Evolutionary conservation across 2,113 vertebrate genomes (phyloP).

Genomic region (Pardalotus punctatus): DNA sequence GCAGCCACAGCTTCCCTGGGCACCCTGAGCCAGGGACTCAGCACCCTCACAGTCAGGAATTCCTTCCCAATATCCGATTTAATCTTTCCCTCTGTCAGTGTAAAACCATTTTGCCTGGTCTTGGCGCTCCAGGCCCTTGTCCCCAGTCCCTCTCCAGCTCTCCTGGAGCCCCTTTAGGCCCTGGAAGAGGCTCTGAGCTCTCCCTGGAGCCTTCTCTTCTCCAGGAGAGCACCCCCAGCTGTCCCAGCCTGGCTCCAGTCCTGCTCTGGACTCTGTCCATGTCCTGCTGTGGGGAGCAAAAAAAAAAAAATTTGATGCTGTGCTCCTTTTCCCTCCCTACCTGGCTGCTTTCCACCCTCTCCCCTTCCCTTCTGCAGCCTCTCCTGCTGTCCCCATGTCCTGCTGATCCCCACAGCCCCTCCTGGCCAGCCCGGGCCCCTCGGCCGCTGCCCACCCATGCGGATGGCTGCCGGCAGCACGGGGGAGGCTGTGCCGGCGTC

Average conservation of each 20-base stretch:
- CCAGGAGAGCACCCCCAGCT: neutral
- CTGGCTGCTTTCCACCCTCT: neutral
- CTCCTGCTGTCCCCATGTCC: neutral
- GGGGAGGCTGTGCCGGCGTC: neutral
- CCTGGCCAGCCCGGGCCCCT: accelerated
- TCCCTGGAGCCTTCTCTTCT: neutral
- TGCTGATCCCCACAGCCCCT: accelerated
- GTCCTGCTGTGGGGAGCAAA: neutral
- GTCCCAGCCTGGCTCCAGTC: neutral
- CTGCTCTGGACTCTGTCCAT: neutral
- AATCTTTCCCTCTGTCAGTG: accelerated
- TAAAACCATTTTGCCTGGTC: accelerated
- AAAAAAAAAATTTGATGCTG: no score
- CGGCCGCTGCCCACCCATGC: accelerated
- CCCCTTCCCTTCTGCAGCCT: neutral
- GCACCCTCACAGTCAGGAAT: accelerated
- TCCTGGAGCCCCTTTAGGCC: neutral
- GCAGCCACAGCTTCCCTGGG: neutral
- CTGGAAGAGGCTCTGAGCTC: neutral
- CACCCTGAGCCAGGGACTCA: accelerated
- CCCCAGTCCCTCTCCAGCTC: neutral
- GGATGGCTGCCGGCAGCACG: accelerated
- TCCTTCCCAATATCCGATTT: accelerated
- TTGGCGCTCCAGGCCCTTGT: accelerated
- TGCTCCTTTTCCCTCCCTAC: neutral